A percentile compares a stretch with the other conserved stretches of the same genome.
Evolutionary conservation across 2,113 vertebrate genomes (phyloP).

Genomic region (Callorhinus ursinus): DNA sequence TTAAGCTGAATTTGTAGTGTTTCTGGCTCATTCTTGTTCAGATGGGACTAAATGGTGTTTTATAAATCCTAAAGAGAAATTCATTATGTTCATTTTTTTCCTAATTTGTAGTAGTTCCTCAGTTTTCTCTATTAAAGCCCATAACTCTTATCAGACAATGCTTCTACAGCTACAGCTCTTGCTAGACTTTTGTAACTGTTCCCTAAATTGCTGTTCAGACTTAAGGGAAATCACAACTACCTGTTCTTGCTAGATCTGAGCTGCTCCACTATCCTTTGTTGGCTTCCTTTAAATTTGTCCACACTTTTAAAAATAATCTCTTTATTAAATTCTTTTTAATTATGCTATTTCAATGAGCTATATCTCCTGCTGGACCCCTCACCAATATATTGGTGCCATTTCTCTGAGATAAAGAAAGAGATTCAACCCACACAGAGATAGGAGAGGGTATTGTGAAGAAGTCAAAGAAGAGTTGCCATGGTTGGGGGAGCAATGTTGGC

Average conservation of each 20-base stretch:
- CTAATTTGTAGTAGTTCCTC: neutral
- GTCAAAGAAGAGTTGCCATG: neutral
- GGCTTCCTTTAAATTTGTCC: neutral
- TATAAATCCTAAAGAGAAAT: conserved; percentile 11
- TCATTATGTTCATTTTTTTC: neutral
- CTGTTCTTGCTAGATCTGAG: neutral
- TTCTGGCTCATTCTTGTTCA: neutral
- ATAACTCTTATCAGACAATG: neutral
- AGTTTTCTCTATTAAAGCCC: neutral
- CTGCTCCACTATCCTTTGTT: neutral
- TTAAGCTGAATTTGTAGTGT: neutral
- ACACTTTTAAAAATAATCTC: neutral
- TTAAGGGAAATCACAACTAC: neutral
- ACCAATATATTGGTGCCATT: neutral
- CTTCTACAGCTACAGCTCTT: neutral
- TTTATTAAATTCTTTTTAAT: conserved; percentile 17
- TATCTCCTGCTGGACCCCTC: neutral
- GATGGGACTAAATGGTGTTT: neutral
- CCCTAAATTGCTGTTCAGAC: neutral
- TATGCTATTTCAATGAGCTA: neutral
- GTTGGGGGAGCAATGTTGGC: neutral
- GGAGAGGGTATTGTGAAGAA: neutral
- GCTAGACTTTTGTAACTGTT: neutral
- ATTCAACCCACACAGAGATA: neutral
- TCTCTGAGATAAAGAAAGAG: neutral